These are phyloP conservation scores for Polypterus senegalus DNA, from an alignment of 2,113 vertebrate genomes.

Conservation along the genomic window DNA sequence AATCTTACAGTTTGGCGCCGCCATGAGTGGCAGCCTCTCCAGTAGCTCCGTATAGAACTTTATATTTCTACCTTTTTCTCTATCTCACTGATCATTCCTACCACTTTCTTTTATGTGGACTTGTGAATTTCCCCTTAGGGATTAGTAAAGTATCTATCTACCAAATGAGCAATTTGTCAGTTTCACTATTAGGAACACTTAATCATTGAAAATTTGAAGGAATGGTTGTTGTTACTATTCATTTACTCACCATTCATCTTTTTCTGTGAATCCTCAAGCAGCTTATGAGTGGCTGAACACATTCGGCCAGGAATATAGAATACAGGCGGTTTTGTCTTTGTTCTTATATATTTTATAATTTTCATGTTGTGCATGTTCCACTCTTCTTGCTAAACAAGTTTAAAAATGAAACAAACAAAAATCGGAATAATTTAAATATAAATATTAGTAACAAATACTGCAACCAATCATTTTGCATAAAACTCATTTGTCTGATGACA, in stretches of 20 bases:
- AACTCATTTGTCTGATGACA: too few species aligned
- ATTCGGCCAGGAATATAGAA: slow-evolving; percentile 89
- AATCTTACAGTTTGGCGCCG: too few species aligned
- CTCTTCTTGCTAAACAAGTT: slow-evolving; percentile 79
- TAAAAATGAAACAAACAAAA: slow-evolving; percentile 11
- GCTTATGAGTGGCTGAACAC: slow-evolving; percentile 87
- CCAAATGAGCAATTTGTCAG: too few species aligned
- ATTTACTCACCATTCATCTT: slow-evolving; percentile 81
- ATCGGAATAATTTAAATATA: neutral
- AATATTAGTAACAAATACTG: neutral
- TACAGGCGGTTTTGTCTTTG: slow-evolving; percentile 85
- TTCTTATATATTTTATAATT: slow-evolving; percentile 92
- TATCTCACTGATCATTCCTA: too few species aligned
- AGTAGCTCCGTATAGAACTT: too few species aligned
- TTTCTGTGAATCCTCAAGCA: slow-evolving; percentile 90
- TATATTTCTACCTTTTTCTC: too few species aligned
- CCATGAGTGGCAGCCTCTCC: too few species aligned
- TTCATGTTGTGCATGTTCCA: slow-evolving; percentile 89
- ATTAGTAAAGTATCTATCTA: too few species aligned
- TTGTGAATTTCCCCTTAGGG: too few species aligned
- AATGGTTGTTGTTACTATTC: neutral
- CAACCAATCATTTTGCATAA: too few species aligned
- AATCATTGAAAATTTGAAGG: neutral
- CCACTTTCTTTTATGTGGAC: too few species aligned
- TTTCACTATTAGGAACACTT: too few species aligned